phyloP scores from a whole-genome alignment of 2,888 invertebrate species.

The Nomada fabriciana region DNA sequence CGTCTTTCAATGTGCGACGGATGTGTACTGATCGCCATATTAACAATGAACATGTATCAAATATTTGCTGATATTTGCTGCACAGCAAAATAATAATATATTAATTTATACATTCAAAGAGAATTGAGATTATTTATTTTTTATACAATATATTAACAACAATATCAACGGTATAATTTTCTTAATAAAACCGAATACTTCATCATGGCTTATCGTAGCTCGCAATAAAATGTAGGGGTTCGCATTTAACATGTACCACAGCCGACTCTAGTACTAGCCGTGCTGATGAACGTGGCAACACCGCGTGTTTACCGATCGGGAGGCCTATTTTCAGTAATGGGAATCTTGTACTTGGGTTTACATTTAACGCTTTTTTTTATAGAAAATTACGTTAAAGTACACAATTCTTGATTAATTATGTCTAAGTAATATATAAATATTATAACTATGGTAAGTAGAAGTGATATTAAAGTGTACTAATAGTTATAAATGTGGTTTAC shows the following conservation, averaged over 20 bases:
- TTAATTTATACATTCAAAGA: not conserved
- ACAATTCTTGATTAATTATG: too few species aligned
- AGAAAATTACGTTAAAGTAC: too few species aligned
- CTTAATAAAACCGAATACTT: not conserved
- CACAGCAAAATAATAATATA: not conserved
- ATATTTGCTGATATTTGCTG: not conserved
- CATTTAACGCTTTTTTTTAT: too few species aligned
- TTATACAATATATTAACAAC: not conserved
- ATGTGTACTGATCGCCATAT: conserved; percentile 39
- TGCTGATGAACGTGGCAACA: too few species aligned
- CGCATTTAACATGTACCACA: not conserved
- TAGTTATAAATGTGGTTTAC: too few species aligned
- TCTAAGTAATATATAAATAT: too few species aligned
- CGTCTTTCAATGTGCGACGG: conserved; percentile 51
- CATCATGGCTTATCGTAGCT: not conserved
- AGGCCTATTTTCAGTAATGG: too few species aligned
- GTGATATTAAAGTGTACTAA: too few species aligned
- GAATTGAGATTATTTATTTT: not conserved
- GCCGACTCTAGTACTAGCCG: too few species aligned
- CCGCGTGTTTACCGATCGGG: too few species aligned
- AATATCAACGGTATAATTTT: not conserved
- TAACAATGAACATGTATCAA: not conserved
- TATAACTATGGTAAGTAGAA: too few species aligned
- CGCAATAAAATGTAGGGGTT: not conserved
- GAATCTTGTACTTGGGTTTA: too few species aligned